A percentile compares a stretch with the other conserved stretches of the same genome.
Conservation (phyloP, 2,888 invertebrate genomes). For the Eupeodes luniger region DNA sequence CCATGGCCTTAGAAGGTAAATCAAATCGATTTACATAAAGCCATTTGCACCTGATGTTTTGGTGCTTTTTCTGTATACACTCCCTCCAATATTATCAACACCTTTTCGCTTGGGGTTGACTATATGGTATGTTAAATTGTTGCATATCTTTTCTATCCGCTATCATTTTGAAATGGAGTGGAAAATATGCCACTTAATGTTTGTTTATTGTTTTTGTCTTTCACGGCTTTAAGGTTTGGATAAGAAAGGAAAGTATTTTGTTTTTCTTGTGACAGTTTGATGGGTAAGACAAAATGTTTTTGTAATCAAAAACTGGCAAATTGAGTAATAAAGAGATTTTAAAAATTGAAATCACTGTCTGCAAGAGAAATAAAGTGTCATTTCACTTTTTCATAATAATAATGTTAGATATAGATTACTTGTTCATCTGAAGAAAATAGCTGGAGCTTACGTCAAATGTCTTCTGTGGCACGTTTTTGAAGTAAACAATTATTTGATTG, state of each 20-base stretch:
- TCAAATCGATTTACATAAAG: constrained; percentile 65
- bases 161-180: constrained; percentile 50
- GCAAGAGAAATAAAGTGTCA: neutral
- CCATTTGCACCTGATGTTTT: constrained; percentile 59
- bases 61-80: neutral
- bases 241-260: neutral
- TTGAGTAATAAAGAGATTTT: neutral
- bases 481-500: neutral
- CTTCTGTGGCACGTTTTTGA: neutral
- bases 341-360: neutral
- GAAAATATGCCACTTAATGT: constrained; percentile 65
- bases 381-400: too few species aligned
- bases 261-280: neutral
- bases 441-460: too few species aligned
- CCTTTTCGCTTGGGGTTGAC: constrained; percentile 26
- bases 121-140: constrained; percentile 19
- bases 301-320: constrained; percentile 1
- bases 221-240: constrained; percentile 6
- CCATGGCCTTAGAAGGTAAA: constrained; percentile 14
- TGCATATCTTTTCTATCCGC: constrained; percentile 32
- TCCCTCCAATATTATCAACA: constrained; percentile 23
- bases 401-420: too few species aligned
- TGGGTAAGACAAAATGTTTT: neutral
- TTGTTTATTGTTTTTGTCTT: neutral
- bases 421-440: too few species aligned